These are phyloP conservation scores for Heliconius himera DNA, from an alignment of 1,140 invertebrate species.

Conservation along the genomic window DNA sequence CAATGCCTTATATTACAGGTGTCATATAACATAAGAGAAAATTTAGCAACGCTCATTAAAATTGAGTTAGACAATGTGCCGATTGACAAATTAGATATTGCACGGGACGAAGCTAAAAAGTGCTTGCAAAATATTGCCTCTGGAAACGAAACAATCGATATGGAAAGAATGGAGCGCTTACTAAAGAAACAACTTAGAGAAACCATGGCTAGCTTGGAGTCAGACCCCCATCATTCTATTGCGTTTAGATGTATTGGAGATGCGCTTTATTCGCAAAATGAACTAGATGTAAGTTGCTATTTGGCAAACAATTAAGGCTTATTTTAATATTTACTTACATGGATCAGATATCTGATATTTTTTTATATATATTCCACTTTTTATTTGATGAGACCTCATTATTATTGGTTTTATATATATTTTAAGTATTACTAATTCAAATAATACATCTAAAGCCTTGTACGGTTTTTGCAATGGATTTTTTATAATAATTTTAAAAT, in stretches of 20 bases:
- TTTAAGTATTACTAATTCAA: too few relatives aligned
- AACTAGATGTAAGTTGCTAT: constrained; percentile 86
- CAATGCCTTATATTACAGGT: constrained; percentile 80
- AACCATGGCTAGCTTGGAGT: constrained; percentile 87
- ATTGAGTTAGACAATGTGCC: constrained; percentile 91
- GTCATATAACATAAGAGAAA: constrained; percentile 86
- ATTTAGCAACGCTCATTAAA: constrained; percentile 86
- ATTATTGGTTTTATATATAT: too few relatives aligned
- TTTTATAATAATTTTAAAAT: too few relatives aligned
- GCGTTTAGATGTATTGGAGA: constrained; percentile 91
- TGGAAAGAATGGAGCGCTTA: constrained; percentile 88
- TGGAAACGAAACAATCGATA: constrained; percentile 85
- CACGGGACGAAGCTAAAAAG: constrained; percentile 84
- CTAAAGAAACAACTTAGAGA: constrained; percentile 89
- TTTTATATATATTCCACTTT: too few relatives aligned
- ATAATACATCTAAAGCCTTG: too few relatives aligned
- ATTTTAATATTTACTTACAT: not conserved
- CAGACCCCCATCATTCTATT: constrained; percentile 88
- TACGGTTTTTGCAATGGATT: too few relatives aligned
- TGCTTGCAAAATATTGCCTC: constrained; percentile 79
- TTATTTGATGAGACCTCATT: too few relatives aligned
- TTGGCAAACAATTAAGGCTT: too few relatives aligned
- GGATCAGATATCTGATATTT: not conserved
- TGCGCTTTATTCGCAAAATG: constrained; percentile 89
- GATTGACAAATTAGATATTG: constrained; percentile 83